Base-by-base conservation (phyloP, 2,113 vertebrate species). In the Epinephelus lanceolatus region DNA sequence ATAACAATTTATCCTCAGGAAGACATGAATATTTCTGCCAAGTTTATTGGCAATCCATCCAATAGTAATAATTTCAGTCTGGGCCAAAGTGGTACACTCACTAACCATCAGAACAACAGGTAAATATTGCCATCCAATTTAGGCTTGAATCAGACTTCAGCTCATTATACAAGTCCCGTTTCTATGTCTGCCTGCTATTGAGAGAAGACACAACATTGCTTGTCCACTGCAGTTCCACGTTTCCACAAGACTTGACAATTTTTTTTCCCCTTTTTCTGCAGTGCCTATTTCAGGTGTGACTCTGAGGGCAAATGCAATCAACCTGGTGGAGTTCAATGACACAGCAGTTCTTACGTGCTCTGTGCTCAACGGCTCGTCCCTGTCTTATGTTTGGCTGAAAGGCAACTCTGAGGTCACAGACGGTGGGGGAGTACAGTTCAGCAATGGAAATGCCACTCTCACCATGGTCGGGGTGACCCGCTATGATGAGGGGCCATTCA, bases 301-400 rank as follows among this genome's bases (percentile, higher is more conserved):
- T 6, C 0, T 94, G 70, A 76, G 1, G 2, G 89, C 83, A 53
- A 89, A 52, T 2, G 47, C 19, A 23, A 89, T 81, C 42, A 23
- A 90, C 57, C 80, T 94, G 59, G 90, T 95, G 81, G 95, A 95
- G 84, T 90, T 87, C 81, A 95, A 93, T 33, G 87, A 90, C 83
- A 92, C 90, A n/a, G 94, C 84, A 49, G 75, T 83, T 4, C 57
- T 96, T 62, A 88, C 19, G 53, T 96, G 95, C 78, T 84, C 90
- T 0, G 93, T 80, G 51, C 61, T 82, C 61, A 82, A 0, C 0
- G 95, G 95, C 23, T 42, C 94, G 1, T 78, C 83, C 4, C 66
- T 88, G 61, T 69, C 76, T 6, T 94, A 88, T 51, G 37, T 14
- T 6, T 95, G 94, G 95, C 11, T 88, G 2, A 92, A 92, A 0